phyloP scores from a whole-genome alignment of 2,888 invertebrate genomes.

The Trichopoda pennipes region DNA sequence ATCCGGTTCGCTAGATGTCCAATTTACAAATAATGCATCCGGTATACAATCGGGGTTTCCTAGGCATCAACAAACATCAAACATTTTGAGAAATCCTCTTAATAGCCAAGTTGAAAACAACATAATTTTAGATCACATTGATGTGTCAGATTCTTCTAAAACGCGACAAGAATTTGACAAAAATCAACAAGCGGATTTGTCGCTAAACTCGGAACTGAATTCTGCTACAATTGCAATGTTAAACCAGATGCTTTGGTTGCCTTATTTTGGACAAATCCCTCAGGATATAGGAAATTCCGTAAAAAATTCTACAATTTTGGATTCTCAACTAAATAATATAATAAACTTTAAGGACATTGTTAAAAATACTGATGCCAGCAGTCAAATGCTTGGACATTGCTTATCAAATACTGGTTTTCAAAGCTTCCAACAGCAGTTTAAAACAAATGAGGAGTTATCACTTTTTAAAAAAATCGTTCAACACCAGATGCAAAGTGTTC shows the following conservation, averaged over 20 bases:
- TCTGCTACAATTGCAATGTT: constrained; percentile 86
- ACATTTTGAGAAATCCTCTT: background rate
- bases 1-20: constrained; percentile 10
- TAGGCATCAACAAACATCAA: constrained; percentile 27
- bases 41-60: constrained; percentile 10
- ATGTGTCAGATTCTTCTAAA: constrained; percentile 2
- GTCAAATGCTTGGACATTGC: constrained; percentile 31
- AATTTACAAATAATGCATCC: background rate
- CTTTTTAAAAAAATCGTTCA: constrained; percentile 88
- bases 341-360: constrained; percentile 55
- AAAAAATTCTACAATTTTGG: constrained; percentile 71
- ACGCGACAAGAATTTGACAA: constrained; percentile 37
- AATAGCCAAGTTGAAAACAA: background rate
- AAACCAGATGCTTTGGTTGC: constrained; percentile 89
- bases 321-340: constrained; percentile 66
- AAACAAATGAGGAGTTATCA: constrained; percentile 79
- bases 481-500: constrained; percentile 81
- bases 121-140: background rate
- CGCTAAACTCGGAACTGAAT: constrained; percentile 85
- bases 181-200: constrained; percentile 72
- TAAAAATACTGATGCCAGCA: constrained; percentile 14
- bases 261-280: constrained; percentile 82
- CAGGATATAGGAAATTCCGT: constrained; percentile 82
- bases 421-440: constrained; percentile 22
- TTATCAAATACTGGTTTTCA: constrained; percentile 1